These are phyloP conservation scores for Caenorhabditis wallacei DNA, from an alignment of 2,888 invertebrate species.

Conservation along the genomic window DNA sequence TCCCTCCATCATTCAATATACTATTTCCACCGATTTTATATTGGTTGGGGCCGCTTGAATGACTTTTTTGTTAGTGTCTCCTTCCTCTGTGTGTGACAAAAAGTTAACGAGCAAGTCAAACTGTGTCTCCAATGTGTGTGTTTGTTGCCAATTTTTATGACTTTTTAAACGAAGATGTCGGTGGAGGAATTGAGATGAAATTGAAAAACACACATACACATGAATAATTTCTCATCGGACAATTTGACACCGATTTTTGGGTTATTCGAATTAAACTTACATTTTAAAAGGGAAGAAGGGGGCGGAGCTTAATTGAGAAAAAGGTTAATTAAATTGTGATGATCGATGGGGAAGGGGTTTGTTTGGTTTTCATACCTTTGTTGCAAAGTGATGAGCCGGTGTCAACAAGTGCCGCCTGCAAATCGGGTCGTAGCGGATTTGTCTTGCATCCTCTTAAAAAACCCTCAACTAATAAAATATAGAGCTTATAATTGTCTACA, in stretches of 20 bases:
- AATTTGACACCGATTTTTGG: constrained; percentile 20
- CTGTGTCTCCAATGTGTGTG: constrained; percentile 45
- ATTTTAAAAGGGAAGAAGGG: constrained; percentile 19
- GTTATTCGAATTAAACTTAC: not conserved
- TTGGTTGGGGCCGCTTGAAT: not conserved
- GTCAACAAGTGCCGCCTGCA: no score
- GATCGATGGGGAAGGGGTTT: not conserved
- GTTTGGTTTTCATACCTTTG: no score
- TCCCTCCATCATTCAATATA: constrained; percentile 6
- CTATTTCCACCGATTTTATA: constrained; percentile 31
- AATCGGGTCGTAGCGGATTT: no score
- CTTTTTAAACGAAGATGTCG: constrained; percentile 11
- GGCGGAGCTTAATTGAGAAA: constrained; percentile 24
- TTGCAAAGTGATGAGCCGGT: no score
- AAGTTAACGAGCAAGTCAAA: constrained; percentile 70
- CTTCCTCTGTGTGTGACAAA: constrained; percentile 39
- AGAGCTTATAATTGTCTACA: no score
- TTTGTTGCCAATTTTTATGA: constrained; percentile 58
- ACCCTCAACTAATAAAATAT: no score
- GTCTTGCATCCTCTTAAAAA: no score
- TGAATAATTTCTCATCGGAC: constrained; percentile 16
- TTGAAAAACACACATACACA: not conserved
- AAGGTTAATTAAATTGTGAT: constrained; percentile 28
- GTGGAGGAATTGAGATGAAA: not conserved
- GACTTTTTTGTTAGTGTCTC: constrained; percentile 37